Evolutionary conservation across 2,888 invertebrate species (phyloP).

Genomic region (Clivina fossor): DNA sequence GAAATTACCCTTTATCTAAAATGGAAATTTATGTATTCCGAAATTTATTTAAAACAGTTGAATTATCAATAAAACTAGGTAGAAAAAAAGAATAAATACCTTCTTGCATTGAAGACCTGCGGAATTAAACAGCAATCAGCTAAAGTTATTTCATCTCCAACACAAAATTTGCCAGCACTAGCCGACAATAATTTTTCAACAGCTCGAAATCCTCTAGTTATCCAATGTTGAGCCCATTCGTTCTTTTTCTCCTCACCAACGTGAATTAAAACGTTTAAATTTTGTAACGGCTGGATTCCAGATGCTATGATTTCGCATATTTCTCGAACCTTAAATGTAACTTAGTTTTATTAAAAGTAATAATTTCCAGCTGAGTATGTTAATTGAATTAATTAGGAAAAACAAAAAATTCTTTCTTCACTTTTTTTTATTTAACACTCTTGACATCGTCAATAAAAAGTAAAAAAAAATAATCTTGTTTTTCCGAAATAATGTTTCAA

Average conservation of each 20-base stretch:
- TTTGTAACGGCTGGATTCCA: slow-evolving; percentile 96
- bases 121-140: slow-evolving; percentile 96
- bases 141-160: slow-evolving; percentile 90
- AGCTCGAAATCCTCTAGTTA: slow-evolving; percentile 84
- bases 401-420: too few species aligned
- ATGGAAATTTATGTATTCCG: too few species aligned
- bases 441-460: too few species aligned
- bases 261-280: slow-evolving; percentile 82
- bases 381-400: too few species aligned
- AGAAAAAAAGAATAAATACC: too few species aligned
- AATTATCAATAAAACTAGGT: too few species aligned
- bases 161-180: slow-evolving; percentile 87
- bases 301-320: slow-evolving; percentile 89
- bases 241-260: slow-evolving; percentile 87
- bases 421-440: too few species aligned
- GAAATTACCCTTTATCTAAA: too few species aligned
- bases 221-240: slow-evolving; percentile 94
- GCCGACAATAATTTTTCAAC: slow-evolving; percentile 83
- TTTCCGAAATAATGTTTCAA: too few species aligned
- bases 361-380: too few species aligned
- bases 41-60: too few species aligned
- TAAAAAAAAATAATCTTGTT: too few species aligned
- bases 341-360: slow-evolving; percentile 3
- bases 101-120: slow-evolving; percentile 91
- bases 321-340: slow-evolving; percentile 63